Evolutionary conservation across 1,140 invertebrate genomes (phyloP), one percentile per base, ranked within the genome.

Genomic region (Sinella curviseta): DNA sequence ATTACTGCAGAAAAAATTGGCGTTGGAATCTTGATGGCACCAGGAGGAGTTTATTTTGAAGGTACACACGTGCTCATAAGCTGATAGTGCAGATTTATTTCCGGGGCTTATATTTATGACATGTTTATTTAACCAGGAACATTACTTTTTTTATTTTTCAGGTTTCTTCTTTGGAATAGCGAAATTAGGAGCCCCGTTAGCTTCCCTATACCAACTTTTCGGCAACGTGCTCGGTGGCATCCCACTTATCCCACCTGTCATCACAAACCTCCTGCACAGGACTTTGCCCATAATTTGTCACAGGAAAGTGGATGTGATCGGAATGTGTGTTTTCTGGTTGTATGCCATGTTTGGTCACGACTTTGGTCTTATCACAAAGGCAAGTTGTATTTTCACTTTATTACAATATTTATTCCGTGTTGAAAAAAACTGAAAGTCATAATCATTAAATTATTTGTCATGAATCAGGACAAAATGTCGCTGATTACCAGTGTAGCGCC

Each of bases 401-500:
- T n/a, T 54, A 14, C 48, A 54, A 54, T 16, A 54, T 16, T 54
- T 54, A 54, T 16, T 54, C 48, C 48, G n/a, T 54, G n/a, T 54
- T 54, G 14, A 16, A 16, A n/a, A 54, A 54, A 54, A 54, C 48
- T 54, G 14, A 54, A 54, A 54, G n/a, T 54, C 14, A n/a, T n/a
- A n/a, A n/a, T n/a, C n/a, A n/a, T n/a, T n/a, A n/a, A n/a, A n/a
- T n/a, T n/a, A n/a, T n/a, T n/a, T n/a, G n/a, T 54, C n/a, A 16
- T 54, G 48, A 54, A 54, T 16, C 88, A 87, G n/a, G 84, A 83
- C 20, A 36, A 85, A 20, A 30, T 88, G 0, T 84, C 87, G 0
- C 60, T 85, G 17, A 79, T 86, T 1, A 74, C 86, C 0, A 60
- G 83, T 14, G 85, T 86, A 55, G 87, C 87, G 78, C 92, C 91